Evolutionary conservation across 2,888 invertebrate species (phyloP).

Genomic region (Eupithecia abbreviata): DNA sequence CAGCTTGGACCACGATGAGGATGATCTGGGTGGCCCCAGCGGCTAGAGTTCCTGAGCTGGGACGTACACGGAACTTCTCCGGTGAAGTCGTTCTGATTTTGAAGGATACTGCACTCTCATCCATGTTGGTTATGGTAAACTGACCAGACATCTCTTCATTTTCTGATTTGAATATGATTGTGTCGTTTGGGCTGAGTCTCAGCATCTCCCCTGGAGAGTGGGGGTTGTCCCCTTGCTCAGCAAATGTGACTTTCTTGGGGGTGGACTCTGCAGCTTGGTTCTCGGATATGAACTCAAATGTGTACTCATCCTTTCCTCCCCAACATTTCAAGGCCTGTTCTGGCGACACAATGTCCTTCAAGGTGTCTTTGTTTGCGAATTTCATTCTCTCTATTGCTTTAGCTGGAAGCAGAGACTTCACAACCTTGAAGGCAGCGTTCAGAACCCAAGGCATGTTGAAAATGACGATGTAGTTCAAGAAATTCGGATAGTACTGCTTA

Average conservation of each 20-base stretch:
- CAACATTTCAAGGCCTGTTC: constrained; percentile 90
- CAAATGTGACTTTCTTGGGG: constrained; percentile 78
- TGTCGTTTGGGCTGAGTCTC: constrained; percentile 86
- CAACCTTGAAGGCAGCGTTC: constrained; percentile 95
- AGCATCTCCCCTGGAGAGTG: constrained; percentile 84
- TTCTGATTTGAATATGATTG: constrained; percentile 87
- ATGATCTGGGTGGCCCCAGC: constrained; percentile 87
- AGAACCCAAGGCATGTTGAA: constrained; percentile 98
- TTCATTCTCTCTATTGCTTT: constrained; percentile 95
- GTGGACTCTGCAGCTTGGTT: constrained; percentile 65
- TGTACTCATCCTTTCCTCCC: constrained; percentile 91
- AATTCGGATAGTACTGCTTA: constrained; percentile 94
- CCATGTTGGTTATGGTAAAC: constrained; percentile 88
- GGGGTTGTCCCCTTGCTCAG: constrained; percentile 67
- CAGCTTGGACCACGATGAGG: constrained; percentile 89
- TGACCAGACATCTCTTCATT: constrained; percentile 87
- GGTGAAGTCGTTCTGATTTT: constrained; percentile 98
- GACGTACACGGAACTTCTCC: constrained; percentile 96
- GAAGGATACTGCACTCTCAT: constrained; percentile 77
- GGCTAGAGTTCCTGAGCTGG: constrained; percentile 90
- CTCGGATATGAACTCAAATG: constrained; percentile 88
- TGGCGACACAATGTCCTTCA: constrained; percentile 89
- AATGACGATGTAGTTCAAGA: constrained; percentile 94
- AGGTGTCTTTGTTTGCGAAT: constrained; percentile 89
- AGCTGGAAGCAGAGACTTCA: constrained; percentile 93